A percentile compares a stretch with the other conserved stretches of the same genome.
Evolutionary conservation across 2,888 invertebrate species (phyloP).

Genomic region (Carabus problematicus): DNA sequence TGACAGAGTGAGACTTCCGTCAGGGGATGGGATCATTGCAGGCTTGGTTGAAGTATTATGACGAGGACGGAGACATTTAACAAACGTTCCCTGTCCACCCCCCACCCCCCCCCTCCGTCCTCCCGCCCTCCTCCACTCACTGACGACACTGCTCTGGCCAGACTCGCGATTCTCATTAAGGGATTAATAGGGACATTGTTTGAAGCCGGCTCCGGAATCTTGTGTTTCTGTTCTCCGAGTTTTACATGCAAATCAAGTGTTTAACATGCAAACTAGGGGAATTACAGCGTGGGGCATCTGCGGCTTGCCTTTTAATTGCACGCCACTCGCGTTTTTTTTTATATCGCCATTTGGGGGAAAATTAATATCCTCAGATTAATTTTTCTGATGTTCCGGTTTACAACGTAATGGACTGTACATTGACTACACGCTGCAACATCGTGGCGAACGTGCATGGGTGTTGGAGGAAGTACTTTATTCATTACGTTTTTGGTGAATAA

Average conservation of each 20-base stretch:
- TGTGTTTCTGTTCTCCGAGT: constrained; percentile 48
- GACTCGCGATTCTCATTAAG: constrained; percentile 52
- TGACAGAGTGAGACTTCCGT: constrained; percentile 17
- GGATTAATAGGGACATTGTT: constrained; percentile 60
- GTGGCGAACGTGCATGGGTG: too few species aligned
- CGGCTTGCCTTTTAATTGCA: constrained; percentile 48
- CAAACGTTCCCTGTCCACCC: constrained; percentile 48
- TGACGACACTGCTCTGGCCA: constrained; percentile 44
- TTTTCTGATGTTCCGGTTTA: too few species aligned
- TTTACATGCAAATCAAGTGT: constrained; percentile 60
- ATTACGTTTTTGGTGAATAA: too few species aligned
- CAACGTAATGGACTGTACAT: too few species aligned
- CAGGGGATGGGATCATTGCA: constrained; percentile 46
- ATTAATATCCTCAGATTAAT: too few species aligned
- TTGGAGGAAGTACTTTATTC: too few species aligned
- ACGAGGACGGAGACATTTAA: constrained; percentile 39
- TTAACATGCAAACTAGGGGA: constrained; percentile 59
- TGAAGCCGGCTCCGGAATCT: constrained; percentile 52
- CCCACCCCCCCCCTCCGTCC: constrained; percentile 48
- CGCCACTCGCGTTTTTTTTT: constrained; percentile 32
- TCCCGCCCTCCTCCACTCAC: constrained; percentile 46
- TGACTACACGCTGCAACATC: too few species aligned
- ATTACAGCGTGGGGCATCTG: constrained; percentile 53
- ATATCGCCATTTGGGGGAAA: background rate
- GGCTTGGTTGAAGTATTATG: constrained; percentile 43